Conservation (phyloP, 2,797 vertebrate genomes). For the Rhinichthys osculus region DNA sequence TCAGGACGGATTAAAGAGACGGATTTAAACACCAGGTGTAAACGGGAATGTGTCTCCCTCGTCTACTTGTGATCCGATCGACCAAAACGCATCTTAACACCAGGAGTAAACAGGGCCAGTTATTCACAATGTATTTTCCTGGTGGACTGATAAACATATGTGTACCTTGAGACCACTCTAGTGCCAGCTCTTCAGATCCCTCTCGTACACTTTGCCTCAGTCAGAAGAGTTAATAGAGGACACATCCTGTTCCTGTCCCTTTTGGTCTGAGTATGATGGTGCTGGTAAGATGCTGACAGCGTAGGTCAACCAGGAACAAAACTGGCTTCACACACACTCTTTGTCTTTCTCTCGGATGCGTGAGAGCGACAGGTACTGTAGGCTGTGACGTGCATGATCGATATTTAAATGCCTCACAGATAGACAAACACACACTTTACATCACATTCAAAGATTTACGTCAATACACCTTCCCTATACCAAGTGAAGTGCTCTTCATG, state of each 20-base stretch:
- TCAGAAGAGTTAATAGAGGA: slow-evolving; percentile 2
- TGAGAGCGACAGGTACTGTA: slow-evolving; percentile 23
- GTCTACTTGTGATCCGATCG: too few species aligned
- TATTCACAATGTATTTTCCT: neutral
- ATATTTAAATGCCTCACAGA: slow-evolving; percentile 23
- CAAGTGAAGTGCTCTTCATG: slow-evolving; percentile 21
- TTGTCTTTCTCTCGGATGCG: slow-evolving; percentile 15
- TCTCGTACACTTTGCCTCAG: neutral
- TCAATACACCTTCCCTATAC: slow-evolving; percentile 50
- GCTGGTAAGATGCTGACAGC: neutral
- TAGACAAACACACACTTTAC: slow-evolving; percentile 26
- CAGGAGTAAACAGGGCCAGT: too few species aligned
- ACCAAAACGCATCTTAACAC: too few species aligned
- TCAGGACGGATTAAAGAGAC: too few species aligned
- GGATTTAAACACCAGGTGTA: too few species aligned
- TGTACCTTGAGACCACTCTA: slow-evolving; percentile 2
- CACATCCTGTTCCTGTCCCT: slow-evolving; percentile 11
- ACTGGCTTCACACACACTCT: slow-evolving; percentile 20
- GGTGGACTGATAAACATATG: neutral
- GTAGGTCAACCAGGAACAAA: slow-evolving; percentile 23
- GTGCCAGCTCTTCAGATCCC: slow-evolving; percentile 5
- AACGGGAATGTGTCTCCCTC: too few species aligned
- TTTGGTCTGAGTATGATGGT: too few species aligned
- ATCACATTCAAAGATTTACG: slow-evolving; percentile 25
- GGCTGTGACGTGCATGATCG: neutral